Evolutionary conservation across 2,797 vertebrate genomes (phyloP), one percentile per base, ranked within the genome.

Genomic region (Avahi laniger): DNA sequence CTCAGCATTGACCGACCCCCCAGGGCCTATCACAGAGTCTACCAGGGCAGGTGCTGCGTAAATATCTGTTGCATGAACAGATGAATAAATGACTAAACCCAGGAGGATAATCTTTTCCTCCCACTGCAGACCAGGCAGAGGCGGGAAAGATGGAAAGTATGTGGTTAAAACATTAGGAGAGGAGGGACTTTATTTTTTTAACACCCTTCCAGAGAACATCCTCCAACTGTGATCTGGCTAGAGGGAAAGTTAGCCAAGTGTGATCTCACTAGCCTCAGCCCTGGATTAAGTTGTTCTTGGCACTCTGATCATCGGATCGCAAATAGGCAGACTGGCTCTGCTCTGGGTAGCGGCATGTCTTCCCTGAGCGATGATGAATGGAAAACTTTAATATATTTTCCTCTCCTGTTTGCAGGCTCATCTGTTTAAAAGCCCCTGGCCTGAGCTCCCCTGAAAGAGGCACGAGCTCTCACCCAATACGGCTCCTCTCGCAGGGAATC

Each of bases 221-320:
- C 73, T 95, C 50, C 67, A 61, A 59, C 48, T 26, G 30, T 73
- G 78, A 79, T 81, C 75, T 87, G 85, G 75, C 89, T 85, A 89
- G 38, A 72, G 95, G 79, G 82, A 95, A 95, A 59, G 73, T 46
- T 95, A 59, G 93, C 97, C 95, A 97, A 97, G 73, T 79, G 94
- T 97, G 95, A 97, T 61, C 82, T 97, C 95, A 96, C 88, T 85
- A 92, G 85, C 85, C 85, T 95, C n/a, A 78, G 78, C 43, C 33
- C 67, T 78, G 81, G 22, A 95, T 87, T 80, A 81, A 96, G 95
- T 94, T 95, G 92, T 94, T 97, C 69, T 96, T 97, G 93, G 94
- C 96, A 83, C 15, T 41, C 43, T 67, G 57, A 78, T 88, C 65
- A 91, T 63, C 75, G 48, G 90, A 70, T 91, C 70, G 67, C 93